These are phyloP conservation scores for Menura novaehollandiae DNA, from an alignment of 2,113 vertebrate genomes.

Conservation along the genomic window DNA sequence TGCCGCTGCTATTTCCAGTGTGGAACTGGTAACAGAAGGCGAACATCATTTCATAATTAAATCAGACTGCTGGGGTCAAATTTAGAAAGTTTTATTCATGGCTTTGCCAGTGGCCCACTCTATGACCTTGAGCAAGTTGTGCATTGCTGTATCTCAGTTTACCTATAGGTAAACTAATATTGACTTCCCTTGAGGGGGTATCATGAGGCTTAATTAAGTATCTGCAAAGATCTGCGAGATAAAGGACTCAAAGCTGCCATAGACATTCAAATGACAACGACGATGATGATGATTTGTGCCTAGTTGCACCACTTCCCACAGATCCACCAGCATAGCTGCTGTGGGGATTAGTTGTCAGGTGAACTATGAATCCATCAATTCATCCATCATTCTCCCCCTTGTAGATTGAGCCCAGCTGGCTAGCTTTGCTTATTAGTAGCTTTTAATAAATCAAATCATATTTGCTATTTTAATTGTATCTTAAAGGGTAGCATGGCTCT, in stretches of 20 bases:
- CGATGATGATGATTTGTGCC: constrained; percentile 12
- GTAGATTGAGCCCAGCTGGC: constrained; percentile 37
- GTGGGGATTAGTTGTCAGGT: constrained; percentile 39
- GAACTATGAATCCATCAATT: constrained; percentile 55
- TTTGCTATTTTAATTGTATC: constrained; percentile 63
- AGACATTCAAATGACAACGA: neutral
- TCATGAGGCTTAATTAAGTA: constrained; percentile 46
- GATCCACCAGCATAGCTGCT: neutral
- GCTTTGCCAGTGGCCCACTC: constrained; percentile 35
- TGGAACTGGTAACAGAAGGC: constrained; percentile 13
- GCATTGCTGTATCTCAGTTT: constrained; percentile 55
- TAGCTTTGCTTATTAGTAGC: constrained; percentile 51
- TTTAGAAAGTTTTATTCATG: constrained; percentile 39
- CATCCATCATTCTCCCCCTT: constrained; percentile 19
- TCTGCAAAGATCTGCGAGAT: neutral
- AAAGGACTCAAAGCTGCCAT: neutral
- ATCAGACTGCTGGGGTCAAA: constrained; percentile 11
- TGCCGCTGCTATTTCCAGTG: constrained; percentile 30
- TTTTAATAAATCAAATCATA: constrained; percentile 65
- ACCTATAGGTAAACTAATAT: constrained; percentile 61
- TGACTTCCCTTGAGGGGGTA: constrained; percentile 55
- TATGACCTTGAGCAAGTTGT: constrained; percentile 45
- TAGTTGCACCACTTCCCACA: neutral
- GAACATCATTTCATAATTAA: neutral
- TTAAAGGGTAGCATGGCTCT: constrained; percentile 49